A percentile compares a stretch with the other conserved stretches of the same genome.
Evolutionary conservation across 2,888 invertebrate genomes (phyloP).

Genomic region (Adelphocoris suturalis): DNA sequence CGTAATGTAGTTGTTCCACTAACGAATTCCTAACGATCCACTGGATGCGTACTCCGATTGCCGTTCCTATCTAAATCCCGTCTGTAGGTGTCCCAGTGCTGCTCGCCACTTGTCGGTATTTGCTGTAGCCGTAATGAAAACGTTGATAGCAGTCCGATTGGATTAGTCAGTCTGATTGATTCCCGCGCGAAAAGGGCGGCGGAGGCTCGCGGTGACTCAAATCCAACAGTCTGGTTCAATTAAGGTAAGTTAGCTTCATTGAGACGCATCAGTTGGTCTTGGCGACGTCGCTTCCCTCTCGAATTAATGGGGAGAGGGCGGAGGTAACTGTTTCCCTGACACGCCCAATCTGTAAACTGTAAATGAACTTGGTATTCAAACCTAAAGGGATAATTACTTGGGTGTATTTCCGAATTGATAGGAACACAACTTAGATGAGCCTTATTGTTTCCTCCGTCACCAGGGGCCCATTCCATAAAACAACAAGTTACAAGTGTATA

Average conservation of each 20-base stretch:
- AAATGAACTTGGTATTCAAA: background rate
- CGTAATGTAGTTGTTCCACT: too few species aligned
- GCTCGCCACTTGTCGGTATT: background rate
- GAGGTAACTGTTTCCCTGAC: background rate
- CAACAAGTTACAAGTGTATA: too few species aligned
- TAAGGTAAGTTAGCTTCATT: constrained; percentile 20
- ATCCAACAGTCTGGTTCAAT: constrained; percentile 1
- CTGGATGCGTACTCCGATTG: too few species aligned
- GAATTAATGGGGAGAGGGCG: background rate
- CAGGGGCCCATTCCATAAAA: too few species aligned
- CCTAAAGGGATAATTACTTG: background rate
- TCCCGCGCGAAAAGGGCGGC: background rate
- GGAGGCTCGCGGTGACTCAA: background rate
- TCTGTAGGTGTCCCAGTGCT: too few species aligned
- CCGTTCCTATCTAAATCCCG: too few species aligned
- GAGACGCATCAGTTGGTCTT: background rate
- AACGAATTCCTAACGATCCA: too few species aligned
- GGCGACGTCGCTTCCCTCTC: background rate
- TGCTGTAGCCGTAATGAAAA: background rate
- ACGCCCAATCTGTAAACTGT: background rate
- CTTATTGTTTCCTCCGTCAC: too few species aligned
- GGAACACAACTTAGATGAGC: too few species aligned
- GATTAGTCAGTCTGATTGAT: background rate
- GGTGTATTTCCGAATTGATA: too few species aligned
- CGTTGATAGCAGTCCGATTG: background rate